phyloP scores from a whole-genome alignment of 2,888 invertebrate species.

The Galeruca laticollis region DNA sequence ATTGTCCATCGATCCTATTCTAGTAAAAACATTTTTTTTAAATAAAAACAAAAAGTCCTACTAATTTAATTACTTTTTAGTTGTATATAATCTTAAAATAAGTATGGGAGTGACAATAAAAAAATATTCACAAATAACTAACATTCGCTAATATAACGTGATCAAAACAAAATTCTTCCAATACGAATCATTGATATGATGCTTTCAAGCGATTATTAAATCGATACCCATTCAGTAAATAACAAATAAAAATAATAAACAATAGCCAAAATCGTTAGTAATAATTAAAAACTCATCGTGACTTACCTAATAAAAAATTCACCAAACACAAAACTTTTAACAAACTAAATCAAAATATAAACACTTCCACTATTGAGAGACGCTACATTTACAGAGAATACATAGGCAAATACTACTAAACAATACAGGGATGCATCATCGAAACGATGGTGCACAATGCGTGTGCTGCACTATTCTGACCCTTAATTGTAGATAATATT shows the following conservation, averaged over 20 bases:
- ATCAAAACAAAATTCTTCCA: background rate
- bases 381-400: slow-evolving; percentile 17
- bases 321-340: background rate
- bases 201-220: background rate
- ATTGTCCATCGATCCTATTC: too few relatives aligned
- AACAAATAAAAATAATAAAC: slow-evolving; percentile 8
- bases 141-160: background rate
- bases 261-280: background rate
- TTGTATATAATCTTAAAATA: too few relatives aligned
- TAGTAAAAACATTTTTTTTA: too few relatives aligned
- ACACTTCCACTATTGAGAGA: slow-evolving; percentile 13
- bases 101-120: too few relatives aligned
- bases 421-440: slow-evolving; percentile 32
- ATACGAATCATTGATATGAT: background rate
- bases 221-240: background rate
- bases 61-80: too few relatives aligned
- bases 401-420: slow-evolving; percentile 35
- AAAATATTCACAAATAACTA: background rate
- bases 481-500: slow-evolving; percentile 41
- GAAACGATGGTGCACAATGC: slow-evolving; percentile 18
- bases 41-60: too few relatives aligned
- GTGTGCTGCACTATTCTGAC: slow-evolving; percentile 35
- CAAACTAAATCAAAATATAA: background rate
- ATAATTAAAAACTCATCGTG: background rate
- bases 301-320: slow-evolving; percentile 3